Evolutionary conservation across 2,797 vertebrate species (phyloP), one percentile per base, ranked within the genome.

Genomic region (Psittacula echo): DNA sequence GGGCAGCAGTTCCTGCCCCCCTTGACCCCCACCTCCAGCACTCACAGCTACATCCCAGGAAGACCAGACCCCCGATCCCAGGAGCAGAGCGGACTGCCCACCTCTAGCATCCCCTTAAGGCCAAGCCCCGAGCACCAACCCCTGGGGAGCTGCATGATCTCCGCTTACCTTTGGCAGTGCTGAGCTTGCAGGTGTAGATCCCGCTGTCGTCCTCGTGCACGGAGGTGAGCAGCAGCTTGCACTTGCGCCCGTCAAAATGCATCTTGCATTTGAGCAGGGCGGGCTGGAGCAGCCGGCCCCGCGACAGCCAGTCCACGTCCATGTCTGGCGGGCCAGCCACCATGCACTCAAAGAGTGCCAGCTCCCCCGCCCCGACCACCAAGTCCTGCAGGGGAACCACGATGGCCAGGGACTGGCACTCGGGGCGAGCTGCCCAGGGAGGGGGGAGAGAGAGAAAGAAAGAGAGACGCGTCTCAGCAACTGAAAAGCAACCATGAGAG

Each of bases 191-290:
- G 87, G 97, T 99, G 97, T 99, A 99, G 26, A 98, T 97, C 7
- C 99, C 99, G 0, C 98, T 99, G 97, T 99, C 99, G 8, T 99
- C 99, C 97, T 99, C 99, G 0, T 99, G 99, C 34, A 99, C 99
- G 1, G 99, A 99, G 96, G 99, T 99, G 62, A 99, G 99, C 95
- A 99, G 98, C 92, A 99, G 98, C 54, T 99, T 98, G 93, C 99
- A 99, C 80, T 99, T 99, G 79, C 97, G 98, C 66, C 99, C 99
- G 15, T 99, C 99, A 79, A 99, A 99, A 97, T 99, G 99, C 99
- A 99, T 99, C 98, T 99, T 99, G 96, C 99, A 99, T 98, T 99
- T 99, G 95, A 99, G 99, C 96, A 99, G 96, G 2, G 99, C 99
- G 1, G 99, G 99, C 97, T 99, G 99, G 97, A 99, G 98, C 96